Evolutionary conservation across 2,113 vertebrate genomes (phyloP).

Genomic region (Helogale parvula): DNA sequence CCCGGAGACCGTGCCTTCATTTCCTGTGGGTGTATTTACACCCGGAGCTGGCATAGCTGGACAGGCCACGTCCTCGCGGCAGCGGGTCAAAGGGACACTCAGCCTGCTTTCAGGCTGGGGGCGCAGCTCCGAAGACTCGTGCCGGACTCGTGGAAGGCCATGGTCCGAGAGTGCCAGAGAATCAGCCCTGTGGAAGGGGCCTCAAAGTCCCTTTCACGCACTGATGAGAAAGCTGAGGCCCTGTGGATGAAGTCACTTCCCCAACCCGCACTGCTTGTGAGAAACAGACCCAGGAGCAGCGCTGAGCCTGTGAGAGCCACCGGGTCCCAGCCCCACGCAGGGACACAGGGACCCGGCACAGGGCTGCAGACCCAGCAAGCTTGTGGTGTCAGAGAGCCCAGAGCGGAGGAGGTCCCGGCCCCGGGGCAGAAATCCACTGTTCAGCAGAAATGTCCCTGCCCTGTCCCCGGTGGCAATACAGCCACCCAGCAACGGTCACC

Average conservation of each 20-base stretch:
- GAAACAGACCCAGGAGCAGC: not conserved
- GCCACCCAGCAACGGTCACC: not conserved
- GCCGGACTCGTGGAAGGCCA: not conserved
- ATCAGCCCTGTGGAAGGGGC: not conserved
- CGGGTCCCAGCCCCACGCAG: rapidly evolving
- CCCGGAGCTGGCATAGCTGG: not conserved
- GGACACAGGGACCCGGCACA: rapidly evolving
- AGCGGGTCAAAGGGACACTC: too few relatives aligned
- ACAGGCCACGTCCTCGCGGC: not conserved
- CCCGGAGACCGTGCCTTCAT: not conserved
- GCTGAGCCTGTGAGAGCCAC: not conserved
- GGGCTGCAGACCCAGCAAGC: not conserved
- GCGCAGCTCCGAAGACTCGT: not conserved
- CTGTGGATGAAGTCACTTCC: rapidly evolving
- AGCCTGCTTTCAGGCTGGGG: not conserved
- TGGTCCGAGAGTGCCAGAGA: not conserved
- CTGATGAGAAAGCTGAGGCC: not conserved
- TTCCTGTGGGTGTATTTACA: not conserved
- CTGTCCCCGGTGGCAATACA: not conserved
- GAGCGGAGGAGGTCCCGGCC: not conserved
- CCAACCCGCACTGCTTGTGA: not conserved
- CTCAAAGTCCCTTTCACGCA: not conserved
- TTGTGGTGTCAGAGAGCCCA: too few relatives aligned
- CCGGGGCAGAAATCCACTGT: not conserved
- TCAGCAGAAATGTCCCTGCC: rapidly evolving